Evolutionary conservation across 92 coral and sea anemone species (phyloP).

Genomic region (Palythoa caribaeorum): DNA sequence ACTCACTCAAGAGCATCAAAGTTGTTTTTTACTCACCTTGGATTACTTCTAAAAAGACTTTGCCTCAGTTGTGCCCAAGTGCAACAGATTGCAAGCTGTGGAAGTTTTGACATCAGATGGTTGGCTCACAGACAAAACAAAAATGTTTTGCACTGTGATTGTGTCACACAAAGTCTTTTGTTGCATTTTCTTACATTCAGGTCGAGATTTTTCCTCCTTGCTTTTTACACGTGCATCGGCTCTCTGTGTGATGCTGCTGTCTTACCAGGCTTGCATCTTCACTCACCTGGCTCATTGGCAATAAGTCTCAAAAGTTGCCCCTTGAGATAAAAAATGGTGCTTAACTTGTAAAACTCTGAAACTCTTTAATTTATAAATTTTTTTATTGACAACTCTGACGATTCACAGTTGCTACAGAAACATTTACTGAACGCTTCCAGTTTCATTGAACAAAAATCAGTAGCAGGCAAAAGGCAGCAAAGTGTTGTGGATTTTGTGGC

Average conservation of each 20-base stretch:
- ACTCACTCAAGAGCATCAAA: too few relatives aligned
- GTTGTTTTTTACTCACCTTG: too few relatives aligned
- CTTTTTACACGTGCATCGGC: neutral
- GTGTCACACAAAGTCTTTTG: neutral
- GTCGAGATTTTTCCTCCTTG: neutral
- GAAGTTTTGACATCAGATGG: neutral
- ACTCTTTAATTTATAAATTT: too few relatives aligned
- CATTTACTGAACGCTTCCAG: too few relatives aligned
- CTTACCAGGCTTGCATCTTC: neutral
- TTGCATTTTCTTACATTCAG: neutral
- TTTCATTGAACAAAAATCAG: too few relatives aligned
- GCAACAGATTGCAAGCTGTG: neutral
- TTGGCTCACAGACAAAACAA: slow-evolving; percentile 1
- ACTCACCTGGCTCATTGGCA: neutral
- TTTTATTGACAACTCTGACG: too few relatives aligned
- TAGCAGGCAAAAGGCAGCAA: too few relatives aligned
- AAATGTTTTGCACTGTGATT: neutral
- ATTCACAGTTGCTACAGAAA: too few relatives aligned
- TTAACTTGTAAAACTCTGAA: too few relatives aligned
- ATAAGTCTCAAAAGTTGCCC: too few relatives aligned
- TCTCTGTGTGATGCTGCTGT: neutral
- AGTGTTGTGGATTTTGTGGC: too few relatives aligned
- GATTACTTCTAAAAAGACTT: neutral
- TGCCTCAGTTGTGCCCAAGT: neutral
- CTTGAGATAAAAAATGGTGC: too few relatives aligned